A percentile compares a stretch with the other conserved stretches of the same genome.
Conservation (phyloP, 2,888 invertebrate genomes). For the Rhorus exstirpatorius region DNA sequence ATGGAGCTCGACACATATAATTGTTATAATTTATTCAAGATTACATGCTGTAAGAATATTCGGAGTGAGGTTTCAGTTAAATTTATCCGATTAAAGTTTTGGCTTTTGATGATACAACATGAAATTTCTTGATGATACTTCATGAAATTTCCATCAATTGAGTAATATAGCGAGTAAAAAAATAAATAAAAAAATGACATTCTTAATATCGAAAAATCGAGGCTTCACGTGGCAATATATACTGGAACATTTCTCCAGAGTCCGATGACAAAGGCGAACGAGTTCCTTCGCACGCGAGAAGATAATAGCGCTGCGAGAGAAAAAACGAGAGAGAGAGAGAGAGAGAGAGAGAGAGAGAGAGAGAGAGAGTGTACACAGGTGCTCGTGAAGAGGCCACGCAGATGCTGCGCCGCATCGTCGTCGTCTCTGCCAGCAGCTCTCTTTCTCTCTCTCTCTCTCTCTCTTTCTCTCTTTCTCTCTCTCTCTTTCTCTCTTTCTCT, state of each 20-base stretch:
- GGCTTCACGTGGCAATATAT: not conserved
- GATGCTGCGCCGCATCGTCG: constrained; percentile 80
- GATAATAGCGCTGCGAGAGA: constrained; percentile 76
- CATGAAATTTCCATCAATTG: too few species aligned
- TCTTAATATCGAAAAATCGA: not conserved
- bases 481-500: not conserved
- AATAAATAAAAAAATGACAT: too few species aligned
- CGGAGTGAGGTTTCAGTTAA: too few species aligned
- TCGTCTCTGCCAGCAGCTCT: constrained; percentile 25
- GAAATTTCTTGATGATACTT: too few species aligned
- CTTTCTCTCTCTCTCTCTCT: constrained; percentile 13
- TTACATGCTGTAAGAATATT: too few species aligned
- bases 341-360: constrained; percentile 36
- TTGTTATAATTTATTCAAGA: too few species aligned
- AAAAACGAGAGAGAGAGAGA: constrained; percentile 19
- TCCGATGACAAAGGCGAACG: constrained; percentile 80
- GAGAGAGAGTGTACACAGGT: constrained; percentile 83
- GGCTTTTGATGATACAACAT: too few species aligned
- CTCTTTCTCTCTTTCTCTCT: not conserved
- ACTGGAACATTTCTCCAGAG: constrained; percentile 51
- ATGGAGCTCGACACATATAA: too few species aligned
- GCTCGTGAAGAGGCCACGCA: constrained; percentile 80
- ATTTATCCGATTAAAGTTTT: too few species aligned
- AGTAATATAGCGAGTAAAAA: too few species aligned
- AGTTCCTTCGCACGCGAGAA: constrained; percentile 76